phyloP scores from a whole-genome alignment of 2,797 vertebrate species.

The Varecia variegata region DNA sequence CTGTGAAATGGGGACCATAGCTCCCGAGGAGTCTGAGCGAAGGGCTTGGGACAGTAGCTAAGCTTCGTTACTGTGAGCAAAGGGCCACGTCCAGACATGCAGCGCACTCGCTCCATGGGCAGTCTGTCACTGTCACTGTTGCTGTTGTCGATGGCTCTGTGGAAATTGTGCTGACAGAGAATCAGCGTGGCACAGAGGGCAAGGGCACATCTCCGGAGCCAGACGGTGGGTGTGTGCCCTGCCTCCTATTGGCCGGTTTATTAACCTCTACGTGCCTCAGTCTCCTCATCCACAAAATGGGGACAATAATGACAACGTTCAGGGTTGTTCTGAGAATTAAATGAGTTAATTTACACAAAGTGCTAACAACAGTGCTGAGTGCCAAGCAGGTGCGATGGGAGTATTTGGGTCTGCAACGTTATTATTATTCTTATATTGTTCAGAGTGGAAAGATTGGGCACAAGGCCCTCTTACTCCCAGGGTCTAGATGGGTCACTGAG shows the following conservation, averaged over 20 bases:
- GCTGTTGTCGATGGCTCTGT: fast-evolving
- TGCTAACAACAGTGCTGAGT: neutral
- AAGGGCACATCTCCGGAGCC: neutral
- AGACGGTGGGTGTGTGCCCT: neutral
- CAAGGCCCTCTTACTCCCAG: fast-evolving
- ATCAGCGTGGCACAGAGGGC: neutral
- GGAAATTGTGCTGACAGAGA: neutral
- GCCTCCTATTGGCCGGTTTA: neutral
- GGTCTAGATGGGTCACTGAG: neutral
- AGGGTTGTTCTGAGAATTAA: neutral
- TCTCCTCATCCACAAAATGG: neutral
- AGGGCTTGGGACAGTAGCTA: neutral
- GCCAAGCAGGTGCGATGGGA: no score
- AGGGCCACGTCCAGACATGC: neutral
- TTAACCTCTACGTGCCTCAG: neutral
- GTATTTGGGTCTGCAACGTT: no score
- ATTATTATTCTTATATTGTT: neutral
- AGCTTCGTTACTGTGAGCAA: neutral
- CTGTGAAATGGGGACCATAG: neutral
- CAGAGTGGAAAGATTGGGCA: neutral
- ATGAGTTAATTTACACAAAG: neutral
- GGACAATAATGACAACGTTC: neutral
- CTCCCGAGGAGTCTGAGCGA: neutral
- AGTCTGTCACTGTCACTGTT: neutral
- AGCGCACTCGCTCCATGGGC: fast-evolving